Evolutionary conservation across 2,113 vertebrate genomes (phyloP).

Genomic region (Forbesichthys papilliferus): DNA sequence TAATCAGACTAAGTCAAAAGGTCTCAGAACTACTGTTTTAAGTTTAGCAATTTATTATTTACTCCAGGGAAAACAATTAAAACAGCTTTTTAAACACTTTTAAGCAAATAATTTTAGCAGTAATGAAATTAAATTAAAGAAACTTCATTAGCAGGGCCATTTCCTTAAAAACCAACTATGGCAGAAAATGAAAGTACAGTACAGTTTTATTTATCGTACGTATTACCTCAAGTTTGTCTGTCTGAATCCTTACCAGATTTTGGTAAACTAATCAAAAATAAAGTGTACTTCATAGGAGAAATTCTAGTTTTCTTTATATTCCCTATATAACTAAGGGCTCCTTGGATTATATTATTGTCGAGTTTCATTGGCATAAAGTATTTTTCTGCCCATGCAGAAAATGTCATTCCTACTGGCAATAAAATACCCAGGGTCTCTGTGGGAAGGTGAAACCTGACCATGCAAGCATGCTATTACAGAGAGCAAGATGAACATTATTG

Average conservation of each 20-base stretch:
- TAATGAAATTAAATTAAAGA: no score
- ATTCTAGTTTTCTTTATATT: constrained; percentile 27
- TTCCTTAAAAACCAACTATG: no score
- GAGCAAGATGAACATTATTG: constrained; percentile 33
- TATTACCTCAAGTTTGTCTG: constrained; percentile 34
- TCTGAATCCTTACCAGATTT: constrained; percentile 14
- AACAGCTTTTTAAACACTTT: no score
- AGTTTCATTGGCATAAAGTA: constrained; percentile 47
- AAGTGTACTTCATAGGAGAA: constrained; percentile 13
- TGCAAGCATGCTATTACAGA: constrained; percentile 31
- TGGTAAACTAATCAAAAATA: constrained; percentile 6
- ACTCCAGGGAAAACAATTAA: no score
- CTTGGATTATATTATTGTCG: neutral
- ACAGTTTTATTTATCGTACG: constrained; percentile 22
- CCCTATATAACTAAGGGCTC: constrained; percentile 10
- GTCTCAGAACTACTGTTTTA: no score
- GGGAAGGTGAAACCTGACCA: constrained; percentile 28
- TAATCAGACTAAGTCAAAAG: no score
- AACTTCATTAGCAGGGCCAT: no score
- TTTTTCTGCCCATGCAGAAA: constrained; percentile 44
- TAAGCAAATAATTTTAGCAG: no score
- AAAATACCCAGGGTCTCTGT: constrained; percentile 44
- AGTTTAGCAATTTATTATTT: no score
- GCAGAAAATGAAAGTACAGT: no score
- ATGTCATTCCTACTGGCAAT: constrained; percentile 52